phyloP scores from a whole-genome alignment of 2,113 vertebrate genomes.

The Sinocyclocheilus anshuiensis region DNA sequence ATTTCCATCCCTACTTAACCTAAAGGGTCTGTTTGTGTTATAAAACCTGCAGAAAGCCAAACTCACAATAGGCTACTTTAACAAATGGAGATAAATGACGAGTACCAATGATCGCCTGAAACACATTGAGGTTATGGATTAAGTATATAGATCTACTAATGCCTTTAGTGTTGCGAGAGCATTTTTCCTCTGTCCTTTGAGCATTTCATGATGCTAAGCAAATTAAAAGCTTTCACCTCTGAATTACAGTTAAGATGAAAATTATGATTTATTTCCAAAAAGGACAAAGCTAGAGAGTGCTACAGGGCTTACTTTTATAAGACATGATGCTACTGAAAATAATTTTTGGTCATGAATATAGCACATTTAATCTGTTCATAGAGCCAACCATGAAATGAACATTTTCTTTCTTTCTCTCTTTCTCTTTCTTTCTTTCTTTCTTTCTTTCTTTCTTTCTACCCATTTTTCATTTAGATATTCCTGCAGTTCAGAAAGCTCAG shows the following conservation, averaged over 20 bases:
- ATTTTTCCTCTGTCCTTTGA: constrained; percentile 16
- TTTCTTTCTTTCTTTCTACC: too few relatives aligned
- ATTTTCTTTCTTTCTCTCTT: too few relatives aligned
- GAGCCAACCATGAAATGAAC: too few relatives aligned
- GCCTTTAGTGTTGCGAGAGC: constrained; percentile 11
- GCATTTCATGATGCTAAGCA: constrained; percentile 27
- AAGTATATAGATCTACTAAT: constrained; percentile 32
- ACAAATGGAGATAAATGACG: constrained; percentile 25
- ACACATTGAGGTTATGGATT: constrained; percentile 14
- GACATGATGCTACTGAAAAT: too few relatives aligned
- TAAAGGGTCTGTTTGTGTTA: not conserved
- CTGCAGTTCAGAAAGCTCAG: not conserved
- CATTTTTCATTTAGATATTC: not conserved
- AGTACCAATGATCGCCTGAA: not conserved
- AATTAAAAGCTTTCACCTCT: constrained; percentile 22
- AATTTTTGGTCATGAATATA: too few relatives aligned
- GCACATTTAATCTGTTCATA: too few relatives aligned
- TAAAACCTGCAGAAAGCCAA: not conserved
- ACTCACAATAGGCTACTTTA: not conserved
- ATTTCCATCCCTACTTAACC: not conserved
- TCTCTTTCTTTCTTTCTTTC: too few relatives aligned
- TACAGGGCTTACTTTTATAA: too few relatives aligned
- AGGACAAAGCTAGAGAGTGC: too few relatives aligned
- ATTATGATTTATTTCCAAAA: too few relatives aligned
- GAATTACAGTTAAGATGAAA: constrained; percentile 13